A percentile compares a stretch with the other conserved stretches of the same genome.
phyloP scores from a whole-genome alignment of 2,888 invertebrate species.

The Sceliomorpha sp. region DNA sequence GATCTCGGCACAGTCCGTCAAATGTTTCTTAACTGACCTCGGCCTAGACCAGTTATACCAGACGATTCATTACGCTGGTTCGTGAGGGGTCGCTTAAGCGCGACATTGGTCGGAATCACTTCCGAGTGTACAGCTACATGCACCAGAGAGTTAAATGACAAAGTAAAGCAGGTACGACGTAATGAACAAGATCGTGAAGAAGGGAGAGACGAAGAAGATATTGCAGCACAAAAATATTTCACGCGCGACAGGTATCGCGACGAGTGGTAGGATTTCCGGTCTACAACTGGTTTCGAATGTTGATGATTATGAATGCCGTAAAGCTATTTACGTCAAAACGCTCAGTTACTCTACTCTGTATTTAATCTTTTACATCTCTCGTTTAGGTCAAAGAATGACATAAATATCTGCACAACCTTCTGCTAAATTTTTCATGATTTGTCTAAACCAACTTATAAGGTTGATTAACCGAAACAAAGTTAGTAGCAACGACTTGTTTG shows the following conservation, averaged over 20 bases:
- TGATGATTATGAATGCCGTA: constrained; percentile 55
- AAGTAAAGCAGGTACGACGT: neutral
- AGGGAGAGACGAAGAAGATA: no score
- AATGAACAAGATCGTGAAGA: constrained; percentile 49
- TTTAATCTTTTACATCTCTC: no score
- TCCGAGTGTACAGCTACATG: neutral
- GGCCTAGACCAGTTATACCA: constrained; percentile 14
- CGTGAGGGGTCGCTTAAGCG: neutral
- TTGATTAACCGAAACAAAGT: neutral
- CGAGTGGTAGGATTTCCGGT: constrained; percentile 41
- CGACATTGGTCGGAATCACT: neutral
- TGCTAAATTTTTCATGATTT: constrained; percentile 67
- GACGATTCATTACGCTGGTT: neutral
- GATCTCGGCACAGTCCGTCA: neutral
- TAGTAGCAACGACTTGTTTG: no score
- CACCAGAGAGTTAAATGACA: neutral
- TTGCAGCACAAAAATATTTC: constrained; percentile 61
- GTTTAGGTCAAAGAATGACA: no score
- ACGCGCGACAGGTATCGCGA: constrained; percentile 53
- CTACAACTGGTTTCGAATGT: constrained; percentile 58
- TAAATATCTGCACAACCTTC: no score
- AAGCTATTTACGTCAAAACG: no score
- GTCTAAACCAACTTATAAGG: neutral
- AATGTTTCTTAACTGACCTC: neutral
- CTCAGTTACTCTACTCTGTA: no score